Evolutionary conservation across 2,113 vertebrate species (phyloP), one percentile per base, ranked within the genome.

Genomic region (Gasterosteus aculeatus): DNA sequence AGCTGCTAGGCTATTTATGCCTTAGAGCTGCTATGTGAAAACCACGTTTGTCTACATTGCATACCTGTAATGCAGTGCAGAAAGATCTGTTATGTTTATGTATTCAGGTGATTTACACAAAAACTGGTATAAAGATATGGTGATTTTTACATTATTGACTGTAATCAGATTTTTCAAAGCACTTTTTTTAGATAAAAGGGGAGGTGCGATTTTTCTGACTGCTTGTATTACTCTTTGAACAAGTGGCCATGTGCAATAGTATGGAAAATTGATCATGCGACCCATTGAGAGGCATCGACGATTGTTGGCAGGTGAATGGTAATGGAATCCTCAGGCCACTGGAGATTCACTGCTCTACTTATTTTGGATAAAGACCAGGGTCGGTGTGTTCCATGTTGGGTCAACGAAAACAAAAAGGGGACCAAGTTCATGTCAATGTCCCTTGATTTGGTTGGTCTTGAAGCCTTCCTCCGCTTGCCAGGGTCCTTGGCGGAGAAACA

Each of bases 401-500:
- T 63, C 6, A 1, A 46, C 7, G 47, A 16, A 60, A 60, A 71
- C 0, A 0, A 75, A 75, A 65, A 44, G 29, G 7, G 10, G 53
- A n/a, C 18, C 46, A 74, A 65, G 51, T 76, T 12, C 15, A 53
- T 49, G 26, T 60, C 16, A 10, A 22, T 26, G 14, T 41, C 35
- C 54, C 38, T 44, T 31, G 72, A 22, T 41, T 31, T 41, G 44
- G 33, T 54, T 56, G 22, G 51, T 42, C 26, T 31, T 56, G 16
- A 26, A 49, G 35, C 47, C 44, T 58, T 58, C 78, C 58, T 72
- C 26, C 33, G 29, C n/a, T 73, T 46, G 51, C 33, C 7, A n/a
- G 51, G 53, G 22, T 85, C 51, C 57, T 47, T n/a, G 39, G 38
- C 73, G 22, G 60, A 66, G 74, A 85, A 67, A 88, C 60, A 53